Evolutionary conservation across 2,113 vertebrate genomes (phyloP).

Genomic region (Cyprinodon tularosa): DNA sequence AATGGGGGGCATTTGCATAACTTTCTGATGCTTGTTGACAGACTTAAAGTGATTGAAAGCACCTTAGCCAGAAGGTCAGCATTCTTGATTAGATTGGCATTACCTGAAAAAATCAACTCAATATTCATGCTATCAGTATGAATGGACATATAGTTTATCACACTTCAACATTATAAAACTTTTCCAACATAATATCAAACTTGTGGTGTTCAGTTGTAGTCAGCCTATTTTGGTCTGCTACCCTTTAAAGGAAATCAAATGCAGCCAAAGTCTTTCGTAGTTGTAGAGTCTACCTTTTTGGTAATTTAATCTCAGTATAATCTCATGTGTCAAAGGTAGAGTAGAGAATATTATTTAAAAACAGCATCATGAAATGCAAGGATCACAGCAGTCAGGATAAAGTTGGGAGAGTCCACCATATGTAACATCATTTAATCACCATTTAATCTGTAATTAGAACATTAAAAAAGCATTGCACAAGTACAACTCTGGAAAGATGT

Average conservation of each 20-base stretch:
- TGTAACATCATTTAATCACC: neutral
- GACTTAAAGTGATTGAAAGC: conserved; percentile 61
- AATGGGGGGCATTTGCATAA: conserved; percentile 44
- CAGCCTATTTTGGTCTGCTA: no score
- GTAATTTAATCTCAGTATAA: no score
- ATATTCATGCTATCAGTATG: conserved; percentile 36
- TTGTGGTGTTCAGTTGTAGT: neutral
- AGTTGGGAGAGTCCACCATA: neutral
- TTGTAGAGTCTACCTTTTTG: no score
- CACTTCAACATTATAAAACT: neutral
- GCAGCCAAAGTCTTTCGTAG: no score
- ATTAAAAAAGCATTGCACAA: neutral
- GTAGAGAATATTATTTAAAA: no score
- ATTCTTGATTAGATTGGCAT: conserved; percentile 24
- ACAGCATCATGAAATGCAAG: no score
- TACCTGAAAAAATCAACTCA: conserved; percentile 24
- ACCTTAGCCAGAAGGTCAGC: conserved; percentile 42
- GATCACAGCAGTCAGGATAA: neutral
- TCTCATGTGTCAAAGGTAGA: no score
- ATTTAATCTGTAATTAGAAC: neutral
- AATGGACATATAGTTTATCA: neutral
- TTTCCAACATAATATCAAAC: no score
- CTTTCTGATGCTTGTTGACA: conserved; percentile 57
- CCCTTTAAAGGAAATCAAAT: neutral
- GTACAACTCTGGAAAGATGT: no score